Percentiles rank a stretch among this genome's conserved stretches.
These are phyloP conservation scores for Spilarctia lutea DNA, from an alignment of 2,888 invertebrate species.

Conservation along the genomic window DNA sequence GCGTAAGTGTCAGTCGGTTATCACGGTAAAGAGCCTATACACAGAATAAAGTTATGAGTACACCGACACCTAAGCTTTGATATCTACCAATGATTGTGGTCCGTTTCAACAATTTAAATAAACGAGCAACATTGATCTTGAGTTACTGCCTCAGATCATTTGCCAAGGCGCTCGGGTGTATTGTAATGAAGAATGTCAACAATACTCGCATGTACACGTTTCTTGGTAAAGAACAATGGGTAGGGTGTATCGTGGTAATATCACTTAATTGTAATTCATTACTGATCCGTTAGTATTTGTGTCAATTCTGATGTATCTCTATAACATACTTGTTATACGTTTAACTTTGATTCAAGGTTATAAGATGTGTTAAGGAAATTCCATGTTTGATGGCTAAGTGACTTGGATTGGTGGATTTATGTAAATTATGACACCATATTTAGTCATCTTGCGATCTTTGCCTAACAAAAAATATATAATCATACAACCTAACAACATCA, in stretches of 20 bases:
- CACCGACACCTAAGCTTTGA: neutral
- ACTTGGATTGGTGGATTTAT: too few species aligned
- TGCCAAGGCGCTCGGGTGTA: constrained; percentile 27
- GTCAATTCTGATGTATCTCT: constrained; percentile 3
- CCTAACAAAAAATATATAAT: too few species aligned
- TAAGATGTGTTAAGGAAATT: neutral
- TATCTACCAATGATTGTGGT: neutral
- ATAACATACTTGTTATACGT: neutral
- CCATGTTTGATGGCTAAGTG: too few species aligned
- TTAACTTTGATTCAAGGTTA: neutral
- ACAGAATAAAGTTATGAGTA: too few species aligned
- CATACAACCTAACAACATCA: too few species aligned
- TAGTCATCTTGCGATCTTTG: too few species aligned
- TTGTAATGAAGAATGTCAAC: constrained; percentile 29
- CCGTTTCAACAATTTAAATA: constrained; percentile 2
- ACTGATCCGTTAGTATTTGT: constrained; percentile 38
- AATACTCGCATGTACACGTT: constrained; percentile 41
- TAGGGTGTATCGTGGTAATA: constrained; percentile 20
- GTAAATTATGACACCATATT: too few species aligned
- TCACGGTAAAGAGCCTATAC: too few species aligned
- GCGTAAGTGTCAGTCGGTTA: too few species aligned
- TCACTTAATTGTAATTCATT: constrained; percentile 42
- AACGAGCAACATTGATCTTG: constrained; percentile 27
- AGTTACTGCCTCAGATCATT: constrained; percentile 27
- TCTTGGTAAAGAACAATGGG: constrained; percentile 48